Evolutionary conservation across 1,140 invertebrate genomes (phyloP), one percentile per base, ranked within the genome.

Genomic region (Trichonephila clavata): DNA sequence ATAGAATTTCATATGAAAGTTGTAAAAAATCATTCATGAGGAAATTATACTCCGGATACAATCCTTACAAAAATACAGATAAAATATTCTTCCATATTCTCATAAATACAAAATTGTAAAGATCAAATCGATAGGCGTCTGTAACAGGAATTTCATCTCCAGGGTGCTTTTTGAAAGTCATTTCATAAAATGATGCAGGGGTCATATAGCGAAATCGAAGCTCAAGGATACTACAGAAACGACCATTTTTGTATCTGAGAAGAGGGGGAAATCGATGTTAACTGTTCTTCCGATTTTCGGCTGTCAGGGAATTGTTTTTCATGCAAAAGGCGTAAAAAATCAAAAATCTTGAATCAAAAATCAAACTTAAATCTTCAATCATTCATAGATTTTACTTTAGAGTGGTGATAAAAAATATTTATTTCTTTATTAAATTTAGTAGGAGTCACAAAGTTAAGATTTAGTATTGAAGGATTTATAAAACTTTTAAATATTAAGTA

Each of bases 261-360:
- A 57, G 39, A 57, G 50, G 0, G 43, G 21, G 50, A 83, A 83
- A 83, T 83, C 81, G 81, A 83, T 83, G 81, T 83, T 83, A 83
- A 83, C 81, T 83, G 81, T 83, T 83, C 81, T 83, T 83, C 81
- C 81, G 50, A 83, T 83, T 50, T 83, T 83, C 81, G 43, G 50
- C 39, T 59, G 81, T 50, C 81, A 57, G 21, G 50, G 50, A 83
- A 83, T 83, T 83, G 81, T 83, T 83, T 83, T 83, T 50, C 20
- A 16, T 50, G 43, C 43, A 18, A n/a, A n/a, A 13, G 71, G 39
- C 7, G 50, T 10, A 83, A 83, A 83, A 59, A 83, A 83, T 14
- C 18, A 0, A 43, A 83, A 83, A 83, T 83, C 81, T 50, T 20
- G 24, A 83, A 57, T 83, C 81, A 83, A 83, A 83, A 83, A 57